These are phyloP conservation scores for Sminthurides bifidus DNA, from an alignment of 1,140 invertebrate species.

Conservation along the genomic window DNA sequence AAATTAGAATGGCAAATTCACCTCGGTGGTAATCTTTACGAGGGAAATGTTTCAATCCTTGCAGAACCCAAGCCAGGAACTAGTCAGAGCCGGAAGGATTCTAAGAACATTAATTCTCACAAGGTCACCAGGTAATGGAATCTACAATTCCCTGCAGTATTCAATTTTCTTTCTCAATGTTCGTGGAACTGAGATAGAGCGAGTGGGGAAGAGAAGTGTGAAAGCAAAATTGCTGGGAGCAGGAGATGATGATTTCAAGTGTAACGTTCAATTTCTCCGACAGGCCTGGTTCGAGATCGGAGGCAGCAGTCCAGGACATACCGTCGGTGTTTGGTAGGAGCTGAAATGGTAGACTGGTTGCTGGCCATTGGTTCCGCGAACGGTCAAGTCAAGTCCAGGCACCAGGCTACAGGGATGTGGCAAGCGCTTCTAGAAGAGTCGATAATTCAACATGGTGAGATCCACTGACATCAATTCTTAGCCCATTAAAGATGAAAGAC, in stretches of 20 bases:
- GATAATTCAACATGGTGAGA: slow-evolving; percentile 60
- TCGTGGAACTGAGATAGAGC: neutral
- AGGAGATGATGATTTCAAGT: slow-evolving; percentile 3
- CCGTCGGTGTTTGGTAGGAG: slow-evolving; percentile 42
- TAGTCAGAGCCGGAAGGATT: slow-evolving; percentile 55
- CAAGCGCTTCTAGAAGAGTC: slow-evolving; percentile 73
- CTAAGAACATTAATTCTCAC: slow-evolving; percentile 54
- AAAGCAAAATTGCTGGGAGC: neutral
- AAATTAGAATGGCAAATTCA: too few relatives aligned
- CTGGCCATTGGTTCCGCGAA: slow-evolving; percentile 39
- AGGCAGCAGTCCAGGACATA: slow-evolving; percentile 42
- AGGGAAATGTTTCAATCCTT: too few relatives aligned
- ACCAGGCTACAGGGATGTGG: slow-evolving; percentile 68
- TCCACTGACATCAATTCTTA: too few relatives aligned
- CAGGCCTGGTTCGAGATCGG: slow-evolving; percentile 49
- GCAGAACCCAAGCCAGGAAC: slow-evolving; percentile 47
- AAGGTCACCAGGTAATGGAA: slow-evolving; percentile 40
- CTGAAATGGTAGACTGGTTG: slow-evolving; percentile 69
- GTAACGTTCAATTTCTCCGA: neutral
- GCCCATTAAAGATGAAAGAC: neutral
- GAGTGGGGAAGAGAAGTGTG: neutral
- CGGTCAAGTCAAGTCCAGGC: slow-evolving; percentile 47
- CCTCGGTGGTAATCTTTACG: too few relatives aligned
- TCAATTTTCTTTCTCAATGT: neutral
- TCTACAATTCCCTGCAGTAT: neutral